These are phyloP conservation scores for Rallus limicola DNA, from an alignment of 2,113 vertebrate species.

Conservation along the genomic window DNA sequence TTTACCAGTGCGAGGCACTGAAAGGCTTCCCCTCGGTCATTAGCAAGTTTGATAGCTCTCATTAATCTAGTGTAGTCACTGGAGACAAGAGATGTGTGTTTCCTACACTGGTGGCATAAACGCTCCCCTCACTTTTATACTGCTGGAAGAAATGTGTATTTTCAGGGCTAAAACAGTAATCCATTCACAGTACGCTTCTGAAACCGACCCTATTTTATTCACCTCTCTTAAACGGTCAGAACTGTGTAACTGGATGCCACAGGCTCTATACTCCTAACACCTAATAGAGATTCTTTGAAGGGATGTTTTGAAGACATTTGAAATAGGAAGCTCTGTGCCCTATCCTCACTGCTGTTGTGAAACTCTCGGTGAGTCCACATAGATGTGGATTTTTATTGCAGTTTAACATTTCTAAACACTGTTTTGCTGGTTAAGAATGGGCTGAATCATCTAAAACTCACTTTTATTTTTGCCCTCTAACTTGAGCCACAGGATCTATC, in stretches of 20 bases:
- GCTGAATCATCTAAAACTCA: constrained; percentile 5
- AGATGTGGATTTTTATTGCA: constrained; percentile 49
- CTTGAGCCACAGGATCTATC: background rate
- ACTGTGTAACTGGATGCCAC: constrained; percentile 61
- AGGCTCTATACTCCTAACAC: constrained; percentile 44
- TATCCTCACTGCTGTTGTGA: constrained; percentile 49
- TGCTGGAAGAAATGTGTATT: constrained; percentile 27
- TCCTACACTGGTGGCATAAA: constrained; percentile 26
- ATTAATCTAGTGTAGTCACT: background rate
- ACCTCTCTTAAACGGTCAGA: constrained; percentile 27
- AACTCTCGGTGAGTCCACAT: background rate
- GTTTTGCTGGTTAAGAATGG: constrained; percentile 4
- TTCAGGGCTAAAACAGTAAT: constrained; percentile 49
- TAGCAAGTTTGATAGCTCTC: constrained; percentile 35
- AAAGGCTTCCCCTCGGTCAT: background rate
- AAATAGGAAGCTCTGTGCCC: constrained; percentile 43
- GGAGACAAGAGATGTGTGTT: constrained; percentile 43
- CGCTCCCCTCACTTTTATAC: background rate
- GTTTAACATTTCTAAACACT: constrained; percentile 25
- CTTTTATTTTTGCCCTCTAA: background rate
- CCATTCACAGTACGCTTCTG: constrained; percentile 25
- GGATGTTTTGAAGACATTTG: constrained; percentile 60
- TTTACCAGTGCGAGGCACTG: background rate
- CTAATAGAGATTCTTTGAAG: constrained; percentile 60
- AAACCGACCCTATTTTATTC: constrained; percentile 30